Base-by-base conservation (phyloP, 2,888 invertebrate genomes). In the Malacosoma neustria region DNA sequence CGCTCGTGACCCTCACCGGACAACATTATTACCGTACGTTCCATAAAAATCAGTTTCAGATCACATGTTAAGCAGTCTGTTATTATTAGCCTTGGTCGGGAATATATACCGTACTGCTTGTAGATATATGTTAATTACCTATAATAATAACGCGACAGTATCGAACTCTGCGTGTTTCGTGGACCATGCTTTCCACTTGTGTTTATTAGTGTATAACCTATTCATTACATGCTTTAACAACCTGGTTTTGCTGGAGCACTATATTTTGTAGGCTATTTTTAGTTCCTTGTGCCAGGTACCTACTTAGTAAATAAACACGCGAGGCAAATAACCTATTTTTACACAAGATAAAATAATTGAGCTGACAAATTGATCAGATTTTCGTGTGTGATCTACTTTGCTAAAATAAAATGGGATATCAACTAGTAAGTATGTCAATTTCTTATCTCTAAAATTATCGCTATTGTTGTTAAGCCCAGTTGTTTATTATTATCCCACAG, bases 1-100 rank as follows among this genome's bases (percentile, higher is more conserved):
- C 66, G 71, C 73, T 80, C 72, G 74, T 81, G 82, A 80, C 80
- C 81, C 75, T 76, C 75, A 48, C 43, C 46, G 43, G 37, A 49
- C 41, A 45, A 45, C 46, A 46, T 41, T 45, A 38, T 32, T 38
- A 32, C 31, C 45, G 60, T 56, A 48, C 49, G 47, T 59, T 47
- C 49, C 46, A 49, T 56, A 62, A 60, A 63, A 55, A 55, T 50
- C 43, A 43, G 46, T 62, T 59, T 56, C 64, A 66, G 65, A 64
- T 73, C 9, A 22, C 22, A 9, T 22, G 65, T 55, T 31, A 15
- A 12, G 49, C 15, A 46, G 22, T 38, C 15, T 37, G 22, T 14
- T 48, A 48, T 40, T 44, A 42, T 32, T 46, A 47, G 38, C 37
- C 35, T 46, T 42, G 13, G 14, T 13, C 30, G 13, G 34, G 43